Evolutionary conservation across 2,113 vertebrate genomes (phyloP), one percentile per base, ranked within the genome.

Genomic region (Dromiciops gliroides): DNA sequence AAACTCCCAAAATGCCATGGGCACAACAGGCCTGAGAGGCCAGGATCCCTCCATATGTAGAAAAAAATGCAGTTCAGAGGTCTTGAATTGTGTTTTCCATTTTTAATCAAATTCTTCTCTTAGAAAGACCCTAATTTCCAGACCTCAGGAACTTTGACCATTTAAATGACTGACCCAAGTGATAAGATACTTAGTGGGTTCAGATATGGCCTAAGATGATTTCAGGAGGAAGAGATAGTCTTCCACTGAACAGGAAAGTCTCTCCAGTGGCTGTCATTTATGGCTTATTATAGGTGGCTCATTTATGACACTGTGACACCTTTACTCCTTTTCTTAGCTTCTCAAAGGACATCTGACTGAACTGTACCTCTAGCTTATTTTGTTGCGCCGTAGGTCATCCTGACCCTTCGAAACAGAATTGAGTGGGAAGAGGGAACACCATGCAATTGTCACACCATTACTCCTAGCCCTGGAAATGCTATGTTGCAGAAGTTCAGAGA

Each of bases 301-400:
- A 88, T 44, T 96, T 94, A 96, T 67, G 89, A 95, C 51, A 95
- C 94, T 3, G 0, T 95, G 96, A 96, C 93, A 96, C 50, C 12
- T 16, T 89, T 94, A 95, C 50, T 96, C 92, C 94, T 95, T 96
- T 97, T 93, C 91, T 97, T 96, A 91, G 88, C 91, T 95, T 97
- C 95, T 97, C 96, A 94, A 97, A 97, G 95, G 95, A 97, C 93
- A 96, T 67, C 96, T 53, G 93, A 93, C 96, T 97, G 83, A 95
- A 97, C 90, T 6, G 51, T 97, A 94, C 37, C 2, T 95, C 90
- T 94, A 67, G 95, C 96, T 96, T 95, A 97, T 97, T 96, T 97
- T 97, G 96, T 97, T 94, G 95, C 94, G 93, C 92, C 60, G 90
- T 95, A 97, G 97, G 97, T 98, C 97, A 96, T 90, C 51, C 51